Conservation (phyloP, 1,140 invertebrate genomes). For the Euschistus heros region DNA sequence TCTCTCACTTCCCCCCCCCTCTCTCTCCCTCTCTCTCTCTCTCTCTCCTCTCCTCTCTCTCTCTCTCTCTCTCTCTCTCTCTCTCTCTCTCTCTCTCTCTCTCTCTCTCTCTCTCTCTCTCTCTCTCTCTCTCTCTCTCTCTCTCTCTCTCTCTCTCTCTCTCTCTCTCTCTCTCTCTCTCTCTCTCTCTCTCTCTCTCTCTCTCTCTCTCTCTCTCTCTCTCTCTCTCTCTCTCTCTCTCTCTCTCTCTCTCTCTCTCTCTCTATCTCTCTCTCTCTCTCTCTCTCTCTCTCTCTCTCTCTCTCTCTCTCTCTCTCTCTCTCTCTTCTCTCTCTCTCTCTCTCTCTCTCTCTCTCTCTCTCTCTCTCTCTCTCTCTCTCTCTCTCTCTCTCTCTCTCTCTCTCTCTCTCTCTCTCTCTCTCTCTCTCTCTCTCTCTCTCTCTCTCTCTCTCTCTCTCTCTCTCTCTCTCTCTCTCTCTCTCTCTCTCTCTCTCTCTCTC, state of each 20-base stretch:
- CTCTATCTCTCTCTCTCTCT: conserved; percentile 3
- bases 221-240: conserved; percentile 6
- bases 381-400: conserved; percentile 25
- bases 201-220: conserved; percentile 8
- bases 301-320: conserved; percentile 11
- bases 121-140: conserved; percentile 6
- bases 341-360: conserved; percentile 25
- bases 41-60: conserved; percentile 6
- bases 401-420: conserved; percentile 26
- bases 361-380: conserved; percentile 26
- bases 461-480: conserved; percentile 17
- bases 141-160: conserved; percentile 8
- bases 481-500: conserved; percentile 23
- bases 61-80: conserved; percentile 13
- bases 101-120: conserved; percentile 13
- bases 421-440: conserved; percentile 28
- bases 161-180: conserved; percentile 8
- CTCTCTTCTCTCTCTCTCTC: conserved; percentile 20
- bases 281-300: conserved; percentile 10
- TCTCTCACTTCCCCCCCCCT: too few species aligned
- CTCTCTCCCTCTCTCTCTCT: not conserved
- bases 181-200: conserved; percentile 10
- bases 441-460: conserved; percentile 13
- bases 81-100: conserved; percentile 10
- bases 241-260: conserved; percentile 10